phyloP scores from a whole-genome alignment of 2,113 vertebrate species.

The Procavia capensis region DNA sequence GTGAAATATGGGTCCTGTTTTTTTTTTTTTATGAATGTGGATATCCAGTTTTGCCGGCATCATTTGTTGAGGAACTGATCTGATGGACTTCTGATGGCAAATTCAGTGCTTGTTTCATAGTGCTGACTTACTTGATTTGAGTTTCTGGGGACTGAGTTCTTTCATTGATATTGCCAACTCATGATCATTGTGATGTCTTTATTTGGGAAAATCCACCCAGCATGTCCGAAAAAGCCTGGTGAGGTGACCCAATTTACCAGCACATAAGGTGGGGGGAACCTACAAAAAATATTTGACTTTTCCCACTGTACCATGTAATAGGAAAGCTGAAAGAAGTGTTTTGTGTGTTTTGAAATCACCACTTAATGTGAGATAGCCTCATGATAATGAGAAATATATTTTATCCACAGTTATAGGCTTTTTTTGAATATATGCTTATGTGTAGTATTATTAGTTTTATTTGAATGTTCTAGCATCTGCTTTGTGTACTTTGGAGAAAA shows the following conservation, averaged over 20 bases:
- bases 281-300: neutral
- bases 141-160: constrained; percentile 70
- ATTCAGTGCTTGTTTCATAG: neutral
- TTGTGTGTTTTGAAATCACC: neutral
- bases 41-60: neutral
- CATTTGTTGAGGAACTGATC: neutral
- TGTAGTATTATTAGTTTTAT: neutral
- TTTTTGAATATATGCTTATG: constrained; percentile 7
- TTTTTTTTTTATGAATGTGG: neutral
- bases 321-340: constrained; percentile 27
- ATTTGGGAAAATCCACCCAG: constrained; percentile 77
- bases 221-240: constrained; percentile 40
- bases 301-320: neutral
- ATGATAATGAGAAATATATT: neutral
- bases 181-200: constrained; percentile 75
- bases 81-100: neutral
- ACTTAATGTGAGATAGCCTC: constrained; percentile 17
- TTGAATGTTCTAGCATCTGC: neutral
- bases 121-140: neutral
- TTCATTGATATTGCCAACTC: constrained; percentile 65
- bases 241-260: constrained; percentile 77
- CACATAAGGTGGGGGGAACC: neutral
- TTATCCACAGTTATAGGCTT: neutral
- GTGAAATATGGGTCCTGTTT: neutral
- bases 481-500: neutral